Base-by-base conservation (phyloP, 1,140 invertebrate genomes). In the Neomicropteryx cornuta region DNA sequence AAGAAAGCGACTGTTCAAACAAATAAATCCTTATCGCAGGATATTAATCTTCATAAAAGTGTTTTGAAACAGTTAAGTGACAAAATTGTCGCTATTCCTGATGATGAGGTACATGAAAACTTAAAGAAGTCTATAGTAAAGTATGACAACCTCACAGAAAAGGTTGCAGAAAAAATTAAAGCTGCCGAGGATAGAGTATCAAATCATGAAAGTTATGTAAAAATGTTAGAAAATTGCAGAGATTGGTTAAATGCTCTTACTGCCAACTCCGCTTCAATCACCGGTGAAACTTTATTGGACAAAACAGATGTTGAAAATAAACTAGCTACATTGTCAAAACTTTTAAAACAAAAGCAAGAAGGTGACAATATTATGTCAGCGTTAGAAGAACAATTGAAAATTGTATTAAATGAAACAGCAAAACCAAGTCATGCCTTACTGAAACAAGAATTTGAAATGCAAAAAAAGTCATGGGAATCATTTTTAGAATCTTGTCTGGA, bases 1-100 rank as follows among this genome's bases (percentile, higher is more conserved):
- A 93, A 93, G 56, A 92, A 91, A 64, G 62, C 77, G n/a, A 77
- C 80, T 22, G 62, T 92, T 3, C 82, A 90, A 47, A 71, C 73
- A 8, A 83, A 80, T 46, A 80, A 77, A 53, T 75, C 77, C 3
- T 68, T 87, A 11, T 68, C 76, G 14, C 87, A 92, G 65, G 91
- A 95, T 51, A 77, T 91, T 2, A 77, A 72, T 11, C 68, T 86
- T 32, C 87, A 92, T 52, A 77, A 82, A 51, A 79, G 75, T 28
- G 80, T 90, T 42, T 56, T 92, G 11, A 71, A 80, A 41, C 84
- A 88, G 45, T 55, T 92, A 10, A 75, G 81, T 47, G 81, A 84
- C 6, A 83, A 87, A 57, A 72, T 84, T 1, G 75, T 74, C 17
- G 62, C 75, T 4, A 68, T 87, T 18, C 74, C 77, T 4, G 87